Evolutionary conservation across 2,888 invertebrate genomes (phyloP), one percentile per base, ranked within the genome.

Genomic region (Drosophila demipolita): DNA sequence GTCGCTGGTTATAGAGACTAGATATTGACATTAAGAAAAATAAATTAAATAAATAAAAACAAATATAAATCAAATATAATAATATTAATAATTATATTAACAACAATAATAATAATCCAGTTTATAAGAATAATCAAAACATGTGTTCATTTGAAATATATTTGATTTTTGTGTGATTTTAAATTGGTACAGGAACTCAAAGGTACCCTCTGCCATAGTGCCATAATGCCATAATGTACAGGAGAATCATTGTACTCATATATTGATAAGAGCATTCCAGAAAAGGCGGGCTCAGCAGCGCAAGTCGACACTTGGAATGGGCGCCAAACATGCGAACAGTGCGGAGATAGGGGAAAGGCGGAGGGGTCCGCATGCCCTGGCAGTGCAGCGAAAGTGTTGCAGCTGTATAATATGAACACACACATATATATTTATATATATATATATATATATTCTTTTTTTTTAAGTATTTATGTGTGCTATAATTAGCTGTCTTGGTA

Each of bases 341-440:
- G 15, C 8, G 53, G 11, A 12, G 45, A 7, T 15, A 7, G n/a
- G 2, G 52, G 45, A 29, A 20, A 11, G 57, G 7, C 33, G 49
- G 48, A 42, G 57, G 61, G 42, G 69, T 70, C 76, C 76, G 68
- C 74, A 80, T 78, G 70, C 80, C 67, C 82, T 68, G 82, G 33
- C 66, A 60, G 59, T 69, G 78, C 82, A 82, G 65, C 83, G 80
- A 87, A 86, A 86, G 80, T 85, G 75, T 85, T 85, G 86, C 78
- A 74, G 53, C 67, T 68, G 48, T 54, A 60, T 45, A 20, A 42
- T 7, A 20, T 42, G 8, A 3, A 42, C 20, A 20, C 20, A 11
- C 11, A n/a, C 7, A 36, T 15, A 38, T 45, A 33, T 23, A 40
- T 68, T 67, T 65, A 36, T 29, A 20, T 50, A 66, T 54, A 38